Evolutionary conservation across 2,113 vertebrate genomes (phyloP).

Genomic region (Corythornis cristatus): DNA sequence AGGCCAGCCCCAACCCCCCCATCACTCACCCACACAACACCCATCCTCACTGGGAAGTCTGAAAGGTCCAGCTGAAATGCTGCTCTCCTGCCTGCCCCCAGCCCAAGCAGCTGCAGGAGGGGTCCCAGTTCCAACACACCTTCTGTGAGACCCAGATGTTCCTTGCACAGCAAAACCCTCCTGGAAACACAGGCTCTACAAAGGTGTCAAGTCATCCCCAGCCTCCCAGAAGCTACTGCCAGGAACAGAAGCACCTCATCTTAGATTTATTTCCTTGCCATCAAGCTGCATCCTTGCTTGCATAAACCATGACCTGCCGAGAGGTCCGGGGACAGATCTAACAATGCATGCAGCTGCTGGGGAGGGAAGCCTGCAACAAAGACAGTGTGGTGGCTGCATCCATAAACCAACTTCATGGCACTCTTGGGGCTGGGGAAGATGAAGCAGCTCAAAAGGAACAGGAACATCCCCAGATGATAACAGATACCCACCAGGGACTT

Average conservation of each 20-base stretch:
- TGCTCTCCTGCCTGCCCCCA: background rate
- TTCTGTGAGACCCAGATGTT: background rate
- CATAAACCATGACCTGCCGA: background rate
- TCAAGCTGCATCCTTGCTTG: background rate
- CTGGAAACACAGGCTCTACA: background rate
- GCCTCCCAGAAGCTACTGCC: background rate
- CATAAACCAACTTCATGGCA: background rate
- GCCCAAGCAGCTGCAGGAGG: background rate
- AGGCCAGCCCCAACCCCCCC: background rate
- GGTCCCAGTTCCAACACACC: background rate
- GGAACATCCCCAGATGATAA: background rate
- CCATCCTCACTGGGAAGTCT: background rate
- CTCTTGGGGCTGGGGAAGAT: fast-evolving
- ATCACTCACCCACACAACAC: background rate
- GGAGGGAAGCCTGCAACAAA: background rate
- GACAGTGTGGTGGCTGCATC: background rate
- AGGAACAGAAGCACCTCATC: background rate
- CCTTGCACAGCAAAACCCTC: background rate
- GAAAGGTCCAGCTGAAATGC: background rate
- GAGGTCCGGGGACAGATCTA: background rate
- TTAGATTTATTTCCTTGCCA: background rate
- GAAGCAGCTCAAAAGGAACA: background rate
- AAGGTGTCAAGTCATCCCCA: background rate
- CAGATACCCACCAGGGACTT: background rate
- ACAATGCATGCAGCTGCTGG: fast-evolving